Percentiles rank a stretch among this genome's conserved stretches.
These are phyloP conservation scores for Coremacera marginata DNA, from an alignment of 2,888 invertebrate species.

Conservation along the genomic window DNA sequence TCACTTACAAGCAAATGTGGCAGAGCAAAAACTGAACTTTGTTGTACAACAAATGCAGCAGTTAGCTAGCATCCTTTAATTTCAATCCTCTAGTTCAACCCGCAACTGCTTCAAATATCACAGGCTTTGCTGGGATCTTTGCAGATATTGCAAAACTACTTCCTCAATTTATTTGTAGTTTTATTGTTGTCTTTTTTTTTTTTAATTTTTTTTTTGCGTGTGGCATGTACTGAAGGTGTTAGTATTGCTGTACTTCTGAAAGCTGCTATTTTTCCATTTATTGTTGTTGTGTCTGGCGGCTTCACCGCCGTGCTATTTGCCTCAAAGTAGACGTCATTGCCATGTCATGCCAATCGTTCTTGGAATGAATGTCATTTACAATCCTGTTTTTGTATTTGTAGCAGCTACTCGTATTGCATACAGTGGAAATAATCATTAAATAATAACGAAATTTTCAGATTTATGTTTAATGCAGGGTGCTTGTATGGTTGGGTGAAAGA, in stretches of 20 bases:
- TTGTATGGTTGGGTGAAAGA: too few relatives aligned
- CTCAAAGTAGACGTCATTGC: background rate
- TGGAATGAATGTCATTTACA: background rate
- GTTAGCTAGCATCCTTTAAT: conserved; percentile 1
- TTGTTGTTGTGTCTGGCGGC: conserved; percentile 1
- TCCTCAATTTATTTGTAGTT: background rate
- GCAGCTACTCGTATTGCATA: background rate
- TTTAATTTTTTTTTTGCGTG: background rate
- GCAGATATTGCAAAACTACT: background rate
- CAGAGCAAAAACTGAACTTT: background rate
- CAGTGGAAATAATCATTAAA: background rate
- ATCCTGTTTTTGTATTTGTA: background rate
- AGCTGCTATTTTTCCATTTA: background rate
- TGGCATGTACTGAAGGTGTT: background rate
- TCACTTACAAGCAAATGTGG: background rate
- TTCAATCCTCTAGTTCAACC: too few relatives aligned
- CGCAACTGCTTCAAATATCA: too few relatives aligned
- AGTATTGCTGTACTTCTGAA: background rate
- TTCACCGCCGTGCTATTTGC: background rate
- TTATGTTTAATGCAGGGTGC: too few relatives aligned
- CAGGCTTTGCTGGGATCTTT: too few relatives aligned
- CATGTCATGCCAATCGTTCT: background rate
- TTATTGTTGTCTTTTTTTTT: too few relatives aligned
- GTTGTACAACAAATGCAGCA: background rate
- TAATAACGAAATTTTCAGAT: too few relatives aligned